Conservation (phyloP, 2,888 invertebrate species). For the Amiota communis region DNA sequence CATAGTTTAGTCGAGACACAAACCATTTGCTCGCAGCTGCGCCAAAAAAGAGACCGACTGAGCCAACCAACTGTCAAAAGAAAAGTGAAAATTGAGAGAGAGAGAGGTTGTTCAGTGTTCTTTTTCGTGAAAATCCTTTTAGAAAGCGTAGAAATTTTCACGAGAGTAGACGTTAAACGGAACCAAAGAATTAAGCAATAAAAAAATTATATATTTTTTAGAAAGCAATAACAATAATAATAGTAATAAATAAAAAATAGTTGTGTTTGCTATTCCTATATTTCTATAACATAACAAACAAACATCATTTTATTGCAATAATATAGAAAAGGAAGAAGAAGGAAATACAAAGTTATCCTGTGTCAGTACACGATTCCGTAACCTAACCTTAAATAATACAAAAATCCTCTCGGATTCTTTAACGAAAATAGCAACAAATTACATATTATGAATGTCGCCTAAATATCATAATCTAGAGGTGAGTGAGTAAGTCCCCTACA, state of each 20-base stretch:
- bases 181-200: constrained; percentile 37
- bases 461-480: constrained; percentile 89
- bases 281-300: too few relatives aligned
- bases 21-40: not conserved
- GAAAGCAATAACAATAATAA: too few relatives aligned
- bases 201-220: constrained; percentile 40
- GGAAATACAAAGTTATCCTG: too few relatives aligned
- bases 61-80: too few relatives aligned
- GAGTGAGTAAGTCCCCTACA: constrained; percentile 66
- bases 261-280: too few relatives aligned
- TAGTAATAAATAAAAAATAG: too few relatives aligned
- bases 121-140: constrained; percentile 13
- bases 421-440: constrained; percentile 46
- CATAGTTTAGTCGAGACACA: too few relatives aligned
- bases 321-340: too few relatives aligned
- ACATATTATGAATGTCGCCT: constrained; percentile 90
- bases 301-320: too few relatives aligned
- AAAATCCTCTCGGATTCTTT: constrained; percentile 45
- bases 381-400: constrained; percentile 33
- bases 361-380: constrained; percentile 35
- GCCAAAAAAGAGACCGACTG: too few relatives aligned
- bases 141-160: constrained; percentile 63
- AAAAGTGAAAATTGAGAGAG: too few relatives aligned
- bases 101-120: too few relatives aligned
- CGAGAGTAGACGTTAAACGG: constrained; percentile 55